phyloP scores from a whole-genome alignment of 2,797 vertebrate species.

The Pipistrellus kuhlii region DNA sequence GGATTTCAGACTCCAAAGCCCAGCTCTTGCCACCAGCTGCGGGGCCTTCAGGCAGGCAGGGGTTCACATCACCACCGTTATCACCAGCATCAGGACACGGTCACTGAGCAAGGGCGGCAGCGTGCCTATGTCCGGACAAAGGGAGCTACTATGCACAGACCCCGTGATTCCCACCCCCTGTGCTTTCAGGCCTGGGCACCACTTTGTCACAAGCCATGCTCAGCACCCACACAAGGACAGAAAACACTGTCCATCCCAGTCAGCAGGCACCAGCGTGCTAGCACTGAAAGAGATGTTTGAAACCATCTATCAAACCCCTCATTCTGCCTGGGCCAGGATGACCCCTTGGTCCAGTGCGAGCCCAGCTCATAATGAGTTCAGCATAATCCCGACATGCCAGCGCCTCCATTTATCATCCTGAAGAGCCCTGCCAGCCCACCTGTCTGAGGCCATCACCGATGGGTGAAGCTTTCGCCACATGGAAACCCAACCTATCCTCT shows the following conservation, averaged over 20 bases:
- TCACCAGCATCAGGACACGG: slow-evolving; percentile 11
- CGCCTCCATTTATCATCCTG: slow-evolving; percentile 41
- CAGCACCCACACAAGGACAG: not conserved
- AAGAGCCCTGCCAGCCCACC: slow-evolving; percentile 24
- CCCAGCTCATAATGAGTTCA: not conserved
- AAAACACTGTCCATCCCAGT: not conserved
- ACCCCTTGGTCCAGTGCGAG: not conserved
- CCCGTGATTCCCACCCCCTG: not conserved
- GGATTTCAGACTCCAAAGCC: slow-evolving; percentile 37
- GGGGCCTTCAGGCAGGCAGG: slow-evolving; percentile 51
- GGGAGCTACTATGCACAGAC: slow-evolving; percentile 40
- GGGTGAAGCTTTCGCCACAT: slow-evolving; percentile 54
- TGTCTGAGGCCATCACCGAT: slow-evolving; percentile 44
- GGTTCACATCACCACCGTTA: slow-evolving; percentile 50
- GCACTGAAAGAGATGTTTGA: not conserved
- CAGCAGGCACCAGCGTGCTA: not conserved
- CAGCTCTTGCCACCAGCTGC: not conserved
- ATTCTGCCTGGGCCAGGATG: not conserved
- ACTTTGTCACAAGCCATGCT: slow-evolving; percentile 19
- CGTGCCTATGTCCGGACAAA: slow-evolving; percentile 65
- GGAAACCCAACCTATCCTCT: slow-evolving; percentile 55
- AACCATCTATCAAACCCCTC: not conserved
- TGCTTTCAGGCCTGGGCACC: slow-evolving; percentile 1
- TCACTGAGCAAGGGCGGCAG: not conserved
- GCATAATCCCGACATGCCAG: not conserved